phyloP scores from a whole-genome alignment of 2,888 invertebrate genomes.

The Erebia ligea region DNA sequence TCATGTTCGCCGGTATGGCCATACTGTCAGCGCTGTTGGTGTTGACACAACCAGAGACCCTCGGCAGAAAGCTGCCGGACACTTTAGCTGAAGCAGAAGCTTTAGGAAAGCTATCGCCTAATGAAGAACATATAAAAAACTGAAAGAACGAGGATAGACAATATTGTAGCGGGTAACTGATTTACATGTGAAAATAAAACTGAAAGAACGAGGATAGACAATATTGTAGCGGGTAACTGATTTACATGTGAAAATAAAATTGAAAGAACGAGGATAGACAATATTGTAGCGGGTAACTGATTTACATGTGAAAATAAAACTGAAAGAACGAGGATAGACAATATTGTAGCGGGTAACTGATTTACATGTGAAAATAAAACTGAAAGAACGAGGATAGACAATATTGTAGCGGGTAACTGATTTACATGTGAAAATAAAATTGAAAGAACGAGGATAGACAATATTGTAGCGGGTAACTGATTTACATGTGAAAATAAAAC shows the following conservation, averaged over 20 bases:
- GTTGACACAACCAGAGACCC: slow-evolving; percentile 85
- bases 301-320: too few species aligned
- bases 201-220: too few species aligned
- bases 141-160: neutral
- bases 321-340: too few species aligned
- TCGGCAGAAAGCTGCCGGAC: slow-evolving; percentile 82
- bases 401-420: too few species aligned
- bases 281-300: too few species aligned
- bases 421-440: too few species aligned
- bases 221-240: neutral
- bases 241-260: neutral
- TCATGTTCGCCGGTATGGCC: slow-evolving; percentile 81
- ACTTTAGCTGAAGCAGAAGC: slow-evolving; percentile 83
- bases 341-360: neutral
- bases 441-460: too few species aligned
- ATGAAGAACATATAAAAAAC: neutral
- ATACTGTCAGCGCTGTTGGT: slow-evolving; percentile 76
- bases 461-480: neutral
- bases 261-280: neutral
- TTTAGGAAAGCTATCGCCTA: slow-evolving; percentile 47
- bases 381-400: neutral
- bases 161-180: neutral
- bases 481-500: too few species aligned
- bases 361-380: too few species aligned
- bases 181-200: too few species aligned